Percentiles rank a stretch among this genome's conserved stretches.
Conservation (phyloP, 2,113 vertebrate genomes). For the Cyprinus carpio region DNA sequence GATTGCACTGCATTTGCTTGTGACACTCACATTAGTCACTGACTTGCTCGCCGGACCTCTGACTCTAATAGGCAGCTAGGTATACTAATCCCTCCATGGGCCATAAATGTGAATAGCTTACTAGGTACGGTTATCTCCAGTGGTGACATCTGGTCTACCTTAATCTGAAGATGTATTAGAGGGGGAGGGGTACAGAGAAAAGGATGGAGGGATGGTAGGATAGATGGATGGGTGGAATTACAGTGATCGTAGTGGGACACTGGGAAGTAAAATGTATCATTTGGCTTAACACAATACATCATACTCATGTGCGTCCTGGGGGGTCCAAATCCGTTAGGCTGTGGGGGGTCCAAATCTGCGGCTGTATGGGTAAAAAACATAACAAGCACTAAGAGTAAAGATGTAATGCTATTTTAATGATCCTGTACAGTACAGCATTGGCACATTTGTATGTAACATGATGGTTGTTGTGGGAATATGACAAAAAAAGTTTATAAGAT, state of each 20-base stretch:
- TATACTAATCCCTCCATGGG: slow-evolving; percentile 86
- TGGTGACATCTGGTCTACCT: slow-evolving; percentile 93
- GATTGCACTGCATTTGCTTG: slow-evolving; percentile 61
- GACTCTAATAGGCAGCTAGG: slow-evolving; percentile 29
- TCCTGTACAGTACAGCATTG: background rate
- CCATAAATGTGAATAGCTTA: slow-evolving; percentile 85
- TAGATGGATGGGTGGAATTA: slow-evolving; percentile 75
- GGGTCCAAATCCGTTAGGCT: slow-evolving; percentile 87
- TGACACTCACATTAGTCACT: slow-evolving; percentile 76
- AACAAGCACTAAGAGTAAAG: slow-evolving; percentile 66
- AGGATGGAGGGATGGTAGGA: slow-evolving; percentile 32
- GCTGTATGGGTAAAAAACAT: slow-evolving; percentile 71
- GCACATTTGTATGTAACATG: background rate
- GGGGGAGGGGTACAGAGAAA: slow-evolving; percentile 70
- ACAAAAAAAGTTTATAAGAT: too few relatives aligned
- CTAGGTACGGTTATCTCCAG: slow-evolving; percentile 92
- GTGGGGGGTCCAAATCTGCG: slow-evolving; percentile 69
- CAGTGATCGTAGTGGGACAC: slow-evolving; percentile 89
- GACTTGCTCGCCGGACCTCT: slow-evolving; percentile 72
- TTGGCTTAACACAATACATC: slow-evolving; percentile 81
- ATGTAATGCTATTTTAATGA: background rate
- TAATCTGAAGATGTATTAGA: slow-evolving; percentile 92
- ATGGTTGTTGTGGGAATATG: slow-evolving; percentile 10
- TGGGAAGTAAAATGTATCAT: slow-evolving; percentile 90
- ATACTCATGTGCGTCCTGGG: slow-evolving; percentile 80